A percentile compares a stretch with the other conserved stretches of the same genome.
Conservation (phyloP, 1,140 invertebrate genomes). For the Brachionus rubens region DNA sequence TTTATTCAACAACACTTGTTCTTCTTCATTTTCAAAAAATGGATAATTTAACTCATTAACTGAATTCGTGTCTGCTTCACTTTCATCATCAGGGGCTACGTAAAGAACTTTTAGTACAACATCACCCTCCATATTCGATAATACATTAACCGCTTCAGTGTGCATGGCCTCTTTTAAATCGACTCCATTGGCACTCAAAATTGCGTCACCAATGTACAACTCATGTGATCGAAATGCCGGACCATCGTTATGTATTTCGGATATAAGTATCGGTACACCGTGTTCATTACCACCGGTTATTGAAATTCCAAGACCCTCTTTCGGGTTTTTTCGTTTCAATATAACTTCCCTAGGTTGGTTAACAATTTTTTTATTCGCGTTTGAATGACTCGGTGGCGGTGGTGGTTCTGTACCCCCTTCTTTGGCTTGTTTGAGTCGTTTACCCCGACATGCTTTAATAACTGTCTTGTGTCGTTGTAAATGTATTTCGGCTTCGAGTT, state of each 20-base stretch:
- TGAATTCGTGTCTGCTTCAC: conserved; percentile 56
- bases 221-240: conserved; percentile 69
- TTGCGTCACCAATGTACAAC: conserved; percentile 77
- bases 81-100: conserved; percentile 69
- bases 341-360: conserved; percentile 7
- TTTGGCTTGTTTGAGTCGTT: conserved; percentile 59
- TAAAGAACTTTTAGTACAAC: conserved; percentile 72
- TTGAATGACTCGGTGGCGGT: background rate
- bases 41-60: conserved; percentile 49
- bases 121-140: conserved; percentile 67
- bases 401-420: conserved; percentile 47
- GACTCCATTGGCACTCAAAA: conserved; percentile 73
- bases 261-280: conserved; percentile 79
- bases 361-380: background rate
- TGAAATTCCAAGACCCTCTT: conserved; percentile 74
- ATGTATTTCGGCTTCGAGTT: conserved; percentile 79
- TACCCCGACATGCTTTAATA: conserved; percentile 63
- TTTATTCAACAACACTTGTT: background rate
- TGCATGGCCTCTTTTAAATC: conserved; percentile 70
- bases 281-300: conserved; percentile 79
- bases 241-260: conserved; percentile 74
- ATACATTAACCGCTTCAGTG: conserved; percentile 70
- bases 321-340: conserved; percentile 50
- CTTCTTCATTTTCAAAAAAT: conserved; percentile 29
- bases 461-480: conserved; percentile 79